phyloP scores from a whole-genome alignment of 2,888 invertebrate species.

The Hololepta plana region DNA sequence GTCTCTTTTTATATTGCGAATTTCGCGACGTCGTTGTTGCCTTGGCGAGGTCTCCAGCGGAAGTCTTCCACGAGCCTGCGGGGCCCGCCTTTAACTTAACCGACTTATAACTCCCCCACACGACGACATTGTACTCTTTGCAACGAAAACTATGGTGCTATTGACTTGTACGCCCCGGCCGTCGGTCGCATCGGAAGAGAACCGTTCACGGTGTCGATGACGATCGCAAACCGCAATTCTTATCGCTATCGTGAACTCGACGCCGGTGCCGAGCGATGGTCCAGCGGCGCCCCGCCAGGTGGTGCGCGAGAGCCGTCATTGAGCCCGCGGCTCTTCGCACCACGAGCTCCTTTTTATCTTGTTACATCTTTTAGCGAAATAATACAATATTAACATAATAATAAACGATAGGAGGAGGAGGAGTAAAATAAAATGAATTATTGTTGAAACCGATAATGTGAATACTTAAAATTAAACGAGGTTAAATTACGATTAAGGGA shows the following conservation, averaged over 20 bases:
- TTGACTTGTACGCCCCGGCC: constrained; percentile 18
- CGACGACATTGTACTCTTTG: constrained; percentile 18
- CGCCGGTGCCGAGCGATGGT: constrained; percentile 7
- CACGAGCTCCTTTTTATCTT: constrained; percentile 23
- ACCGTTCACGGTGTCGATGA: too few species aligned
- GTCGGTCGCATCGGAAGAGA: constrained; percentile 12
- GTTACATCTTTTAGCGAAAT: constrained; percentile 26
- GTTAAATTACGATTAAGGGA: too few species aligned
- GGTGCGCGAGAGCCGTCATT: constrained; percentile 17
- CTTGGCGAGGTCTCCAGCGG: constrained; percentile 26
- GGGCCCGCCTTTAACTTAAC: constrained; percentile 21
- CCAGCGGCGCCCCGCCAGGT: constrained; percentile 16
- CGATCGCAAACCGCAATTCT: too few species aligned
- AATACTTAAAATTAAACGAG: too few species aligned
- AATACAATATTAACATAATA: too few species aligned
- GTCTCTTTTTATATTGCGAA: too few species aligned
- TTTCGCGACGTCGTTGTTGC: too few species aligned
- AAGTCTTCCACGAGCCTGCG: constrained; percentile 28
- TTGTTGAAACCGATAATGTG: too few species aligned
- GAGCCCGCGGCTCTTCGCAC: constrained; percentile 22
- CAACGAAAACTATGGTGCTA: constrained; percentile 31
- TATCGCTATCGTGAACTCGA: too few species aligned
- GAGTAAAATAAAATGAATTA: too few species aligned
- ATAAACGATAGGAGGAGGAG: too few species aligned
- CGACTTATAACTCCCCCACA: too few species aligned